phyloP scores from a whole-genome alignment of 2,888 invertebrate species.

The Cheilosia vulpina region DNA sequence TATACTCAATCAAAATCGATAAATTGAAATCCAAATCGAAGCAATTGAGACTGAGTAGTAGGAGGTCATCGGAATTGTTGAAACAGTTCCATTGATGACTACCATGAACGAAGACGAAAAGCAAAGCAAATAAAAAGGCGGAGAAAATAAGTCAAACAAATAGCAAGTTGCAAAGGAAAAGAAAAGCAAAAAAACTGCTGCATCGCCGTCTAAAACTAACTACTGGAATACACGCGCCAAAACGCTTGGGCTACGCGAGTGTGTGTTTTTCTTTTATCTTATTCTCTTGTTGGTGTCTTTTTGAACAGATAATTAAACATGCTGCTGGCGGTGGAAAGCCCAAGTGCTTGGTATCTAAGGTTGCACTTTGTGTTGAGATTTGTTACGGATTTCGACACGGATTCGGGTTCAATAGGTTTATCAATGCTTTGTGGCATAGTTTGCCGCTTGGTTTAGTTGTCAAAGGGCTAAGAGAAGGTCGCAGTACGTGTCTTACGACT shows the following conservation, averaged over 20 bases:
- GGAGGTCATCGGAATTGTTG: constrained; percentile 59
- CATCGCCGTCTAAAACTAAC: constrained; percentile 27
- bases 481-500: constrained; percentile 14
- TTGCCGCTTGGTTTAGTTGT: constrained; percentile 6
- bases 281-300: neutral
- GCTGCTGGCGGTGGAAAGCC: constrained; percentile 11
- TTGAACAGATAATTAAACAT: constrained; percentile 20
- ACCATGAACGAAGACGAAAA: constrained; percentile 5
- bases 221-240: constrained; percentile 48
- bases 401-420: constrained; percentile 32
- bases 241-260: constrained; percentile 9
- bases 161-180: neutral
- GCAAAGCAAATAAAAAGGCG: constrained; percentile 46
- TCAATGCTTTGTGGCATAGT: constrained; percentile 18
- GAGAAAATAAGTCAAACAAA: constrained; percentile 46
- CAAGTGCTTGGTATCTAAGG: constrained; percentile 23
- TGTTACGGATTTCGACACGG: constrained; percentile 33
- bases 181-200: constrained; percentile 6
- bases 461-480: constrained; percentile 56
- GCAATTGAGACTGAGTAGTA: constrained; percentile 41
- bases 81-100: constrained; percentile 55
- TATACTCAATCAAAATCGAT: constrained; percentile 45
- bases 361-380: constrained; percentile 31
- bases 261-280: neutral
- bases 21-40: constrained; percentile 24